These are phyloP conservation scores for Xyrauchen texanus DNA, from an alignment of 2,113 vertebrate genomes.

Conservation along the genomic window DNA sequence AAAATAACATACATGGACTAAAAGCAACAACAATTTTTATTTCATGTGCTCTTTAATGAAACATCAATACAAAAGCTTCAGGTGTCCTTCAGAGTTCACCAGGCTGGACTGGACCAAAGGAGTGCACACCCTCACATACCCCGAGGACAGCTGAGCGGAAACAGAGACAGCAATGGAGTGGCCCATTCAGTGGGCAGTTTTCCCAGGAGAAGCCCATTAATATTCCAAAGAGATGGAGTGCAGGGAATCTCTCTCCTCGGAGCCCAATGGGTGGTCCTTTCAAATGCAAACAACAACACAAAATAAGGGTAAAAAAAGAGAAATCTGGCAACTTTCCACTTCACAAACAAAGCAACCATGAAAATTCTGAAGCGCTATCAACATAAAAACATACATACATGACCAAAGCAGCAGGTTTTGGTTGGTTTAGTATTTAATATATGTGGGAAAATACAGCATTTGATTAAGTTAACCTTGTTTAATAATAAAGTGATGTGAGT, in stretches of 20 bases:
- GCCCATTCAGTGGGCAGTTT: slow-evolving; percentile 54
- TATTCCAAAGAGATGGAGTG: slow-evolving; percentile 56
- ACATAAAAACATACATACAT: slow-evolving; percentile 16
- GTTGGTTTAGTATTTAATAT: background rate
- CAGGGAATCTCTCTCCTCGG: slow-evolving; percentile 51
- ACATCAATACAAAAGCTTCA: slow-evolving; percentile 14
- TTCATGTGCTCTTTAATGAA: background rate
- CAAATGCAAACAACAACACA: slow-evolving; percentile 54
- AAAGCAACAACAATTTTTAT: no score
- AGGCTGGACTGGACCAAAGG: background rate
- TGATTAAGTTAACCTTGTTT: slow-evolving; percentile 12
- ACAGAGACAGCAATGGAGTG: slow-evolving; percentile 33
- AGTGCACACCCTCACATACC: slow-evolving; percentile 5
- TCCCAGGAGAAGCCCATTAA: slow-evolving; percentile 61
- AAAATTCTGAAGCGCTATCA: slow-evolving; percentile 41
- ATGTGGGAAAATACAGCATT: slow-evolving; percentile 30
- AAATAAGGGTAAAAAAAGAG: slow-evolving; percentile 40
- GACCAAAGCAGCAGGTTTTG: background rate
- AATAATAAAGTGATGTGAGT: background rate
- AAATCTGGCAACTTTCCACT: slow-evolving; percentile 51
- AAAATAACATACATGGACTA: no score
- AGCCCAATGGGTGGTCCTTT: slow-evolving; percentile 64
- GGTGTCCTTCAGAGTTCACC: slow-evolving; percentile 14
- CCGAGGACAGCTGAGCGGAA: slow-evolving; percentile 46
- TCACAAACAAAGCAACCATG: slow-evolving; percentile 44